Conservation (phyloP, 2,797 vertebrate genomes). For the Muscicapa striata region DNA sequence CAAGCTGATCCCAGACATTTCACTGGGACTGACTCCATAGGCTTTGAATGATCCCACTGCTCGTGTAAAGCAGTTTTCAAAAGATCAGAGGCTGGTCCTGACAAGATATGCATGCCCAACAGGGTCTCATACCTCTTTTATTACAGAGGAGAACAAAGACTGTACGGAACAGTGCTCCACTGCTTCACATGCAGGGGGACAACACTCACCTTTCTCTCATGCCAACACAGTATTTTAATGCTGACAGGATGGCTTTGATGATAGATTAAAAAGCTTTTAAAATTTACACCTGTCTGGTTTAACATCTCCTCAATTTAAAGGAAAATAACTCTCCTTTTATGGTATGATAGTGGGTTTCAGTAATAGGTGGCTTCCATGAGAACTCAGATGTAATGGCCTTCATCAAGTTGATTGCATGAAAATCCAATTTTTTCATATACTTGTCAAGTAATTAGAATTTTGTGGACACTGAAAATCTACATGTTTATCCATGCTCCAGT, state of each 20-base stretch:
- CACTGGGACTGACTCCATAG: background rate
- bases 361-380: background rate
- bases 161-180: background rate
- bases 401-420: background rate
- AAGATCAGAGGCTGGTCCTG: background rate
- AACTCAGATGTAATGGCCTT: constrained; percentile 4
- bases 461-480: constrained; percentile 19
- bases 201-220: background rate
- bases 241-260: fast-evolving
- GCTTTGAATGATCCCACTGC: background rate
- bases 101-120: background rate
- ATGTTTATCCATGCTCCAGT: background rate
- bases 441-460: background rate
- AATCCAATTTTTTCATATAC: background rate
- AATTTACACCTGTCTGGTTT: background rate
- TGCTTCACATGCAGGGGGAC: background rate
- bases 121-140: background rate
- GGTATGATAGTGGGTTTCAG: background rate
- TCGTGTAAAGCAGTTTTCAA: background rate
- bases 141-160: background rate
- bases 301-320: background rate
- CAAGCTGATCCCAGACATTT: background rate
- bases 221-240: fast-evolving
- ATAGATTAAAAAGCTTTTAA: background rate
- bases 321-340: constrained; percentile 23